phyloP scores from a whole-genome alignment of 1,140 invertebrate genomes.

The Araneus ventricosus region DNA sequence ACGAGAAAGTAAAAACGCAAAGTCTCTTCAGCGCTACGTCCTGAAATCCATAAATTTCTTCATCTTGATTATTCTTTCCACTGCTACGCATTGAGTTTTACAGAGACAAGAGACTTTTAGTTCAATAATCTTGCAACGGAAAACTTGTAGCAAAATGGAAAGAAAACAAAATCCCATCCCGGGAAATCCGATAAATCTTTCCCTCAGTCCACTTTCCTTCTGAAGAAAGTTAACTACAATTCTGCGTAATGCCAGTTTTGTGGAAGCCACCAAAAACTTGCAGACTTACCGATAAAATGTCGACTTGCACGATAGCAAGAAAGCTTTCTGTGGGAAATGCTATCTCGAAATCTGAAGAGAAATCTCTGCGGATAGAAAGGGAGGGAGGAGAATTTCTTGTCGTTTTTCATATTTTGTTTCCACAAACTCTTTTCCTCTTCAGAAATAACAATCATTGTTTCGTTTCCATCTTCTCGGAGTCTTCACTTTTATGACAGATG shows the following conservation, averaged over 20 bases:
- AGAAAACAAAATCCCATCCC: neutral
- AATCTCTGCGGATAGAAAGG: conserved; percentile 11
- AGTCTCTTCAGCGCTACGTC: too few species aligned
- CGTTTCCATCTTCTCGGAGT: neutral
- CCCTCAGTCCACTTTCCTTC: neutral
- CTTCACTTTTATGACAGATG: conserved; percentile 43
- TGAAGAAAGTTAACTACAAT: neutral
- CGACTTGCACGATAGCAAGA: conserved; percentile 42
- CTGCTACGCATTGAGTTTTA: too few species aligned
- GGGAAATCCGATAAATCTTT: neutral
- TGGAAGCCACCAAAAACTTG: conserved; percentile 44
- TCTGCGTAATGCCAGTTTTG: conserved; percentile 20
- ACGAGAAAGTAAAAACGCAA: too few species aligned
- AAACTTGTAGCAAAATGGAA: neutral
- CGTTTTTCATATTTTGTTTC: conserved; percentile 47
- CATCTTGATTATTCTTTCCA: too few species aligned
- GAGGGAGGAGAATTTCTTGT: neutral
- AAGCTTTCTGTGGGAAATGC: conserved; percentile 7
- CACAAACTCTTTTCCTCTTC: neutral
- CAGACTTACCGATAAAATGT: conserved; percentile 61
- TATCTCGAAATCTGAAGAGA: conserved; percentile 39
- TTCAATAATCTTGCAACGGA: neutral
- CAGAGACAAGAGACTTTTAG: neutral
- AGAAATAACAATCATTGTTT: conserved; percentile 64
- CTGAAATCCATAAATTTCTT: too few species aligned